phyloP scores from a whole-genome alignment of 1,140 invertebrate genomes.

The Oscheius sp. region DNA sequence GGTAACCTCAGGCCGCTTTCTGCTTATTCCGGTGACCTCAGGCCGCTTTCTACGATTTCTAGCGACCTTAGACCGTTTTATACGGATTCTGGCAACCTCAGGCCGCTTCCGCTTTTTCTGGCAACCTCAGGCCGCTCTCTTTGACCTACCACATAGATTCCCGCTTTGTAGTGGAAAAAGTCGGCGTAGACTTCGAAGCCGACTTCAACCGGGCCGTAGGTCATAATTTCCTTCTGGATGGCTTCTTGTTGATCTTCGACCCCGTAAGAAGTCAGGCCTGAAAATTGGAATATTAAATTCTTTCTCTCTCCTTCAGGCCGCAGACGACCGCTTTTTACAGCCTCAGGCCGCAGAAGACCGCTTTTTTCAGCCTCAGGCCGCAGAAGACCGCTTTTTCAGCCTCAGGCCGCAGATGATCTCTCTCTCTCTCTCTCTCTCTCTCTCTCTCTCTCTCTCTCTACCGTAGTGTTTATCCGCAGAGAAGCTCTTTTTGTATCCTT shows the following conservation, averaged over 20 bases:
- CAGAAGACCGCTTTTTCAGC: too few species aligned
- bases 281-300: not conserved
- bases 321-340: too few species aligned
- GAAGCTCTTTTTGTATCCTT: not conserved
- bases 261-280: conserved; percentile 72
- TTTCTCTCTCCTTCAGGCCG: too few species aligned
- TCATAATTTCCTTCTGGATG: conserved; percentile 80
- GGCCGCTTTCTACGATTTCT: not conserved
- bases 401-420: too few species aligned
- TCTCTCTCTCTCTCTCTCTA: not conserved
- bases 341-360: too few species aligned
- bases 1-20: not conserved
- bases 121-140: not conserved
- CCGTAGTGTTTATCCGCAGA: conserved; percentile 73
- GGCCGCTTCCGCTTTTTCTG: not conserved
- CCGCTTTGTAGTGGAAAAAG: conserved; percentile 78
- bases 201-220: conserved; percentile 84
- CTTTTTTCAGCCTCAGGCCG: too few species aligned
- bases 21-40: not conserved
- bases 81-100: not conserved
- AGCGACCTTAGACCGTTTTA: too few species aligned
- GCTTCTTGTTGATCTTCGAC: conserved; percentile 69
- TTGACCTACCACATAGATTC: conserved; percentile 72
- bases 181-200: conserved; percentile 87
- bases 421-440: not conserved